Conservation (phyloP, 2,113 vertebrate species). For the Phycodurus eques region DNA sequence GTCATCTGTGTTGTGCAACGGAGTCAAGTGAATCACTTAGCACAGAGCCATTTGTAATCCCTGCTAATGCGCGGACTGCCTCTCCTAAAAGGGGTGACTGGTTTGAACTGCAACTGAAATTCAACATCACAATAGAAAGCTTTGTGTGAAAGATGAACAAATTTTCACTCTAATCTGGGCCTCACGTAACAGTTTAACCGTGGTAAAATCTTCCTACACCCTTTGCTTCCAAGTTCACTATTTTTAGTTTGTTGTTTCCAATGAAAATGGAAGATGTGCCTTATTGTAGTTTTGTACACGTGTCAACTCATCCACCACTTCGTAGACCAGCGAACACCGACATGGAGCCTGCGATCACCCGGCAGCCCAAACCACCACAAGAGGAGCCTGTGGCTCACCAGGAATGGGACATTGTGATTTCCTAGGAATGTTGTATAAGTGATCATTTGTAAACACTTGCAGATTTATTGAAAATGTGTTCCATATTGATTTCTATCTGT, state of each 20-base stretch:
- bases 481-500: no score
- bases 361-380: neutral
- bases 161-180: neutral
- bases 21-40: conserved; percentile 67
- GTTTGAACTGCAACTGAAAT: conserved; percentile 41
- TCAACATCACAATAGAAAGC: conserved; percentile 33
- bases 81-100: conserved; percentile 50
- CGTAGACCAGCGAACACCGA: neutral
- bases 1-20: conserved; percentile 63
- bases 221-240: neutral
- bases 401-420: neutral
- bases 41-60: conserved; percentile 66
- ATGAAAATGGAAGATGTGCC: neutral
- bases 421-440: neutral
- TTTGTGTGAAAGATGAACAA: conserved; percentile 16
- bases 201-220: conserved; percentile 20
- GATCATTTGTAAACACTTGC: neutral
- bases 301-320: neutral
- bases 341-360: neutral
- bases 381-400: neutral
- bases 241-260: neutral
- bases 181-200: neutral
- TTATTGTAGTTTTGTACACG: no score
- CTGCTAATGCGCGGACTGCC: conserved; percentile 57
- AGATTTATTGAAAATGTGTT: neutral